Evolutionary conservation across 2,113 vertebrate species (phyloP), one percentile per base, ranked within the genome.

Genomic region (Psophia crepitans): DNA sequence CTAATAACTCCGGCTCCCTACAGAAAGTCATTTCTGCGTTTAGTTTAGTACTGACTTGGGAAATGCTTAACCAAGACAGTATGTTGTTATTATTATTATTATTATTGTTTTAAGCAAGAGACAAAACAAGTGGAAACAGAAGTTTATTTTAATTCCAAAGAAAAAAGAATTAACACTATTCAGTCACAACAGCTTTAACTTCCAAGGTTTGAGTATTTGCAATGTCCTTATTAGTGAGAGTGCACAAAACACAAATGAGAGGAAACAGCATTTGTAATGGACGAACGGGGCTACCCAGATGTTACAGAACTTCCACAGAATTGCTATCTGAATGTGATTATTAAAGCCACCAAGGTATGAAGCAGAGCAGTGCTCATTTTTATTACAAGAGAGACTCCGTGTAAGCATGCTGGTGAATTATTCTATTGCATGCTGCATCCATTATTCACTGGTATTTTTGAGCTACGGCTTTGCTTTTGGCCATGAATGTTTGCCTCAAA

Each of bases 41-140:
- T 75, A 35, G 19, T 64, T 92, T 57, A 89, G 41, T 43, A 81
- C 23, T 28, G 77, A 57, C 48, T 89, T 0, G 0, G 27, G 65
- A 84, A 91, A 94, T 51, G 76, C 30, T 56, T 69, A 86, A 88
- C 43, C 37, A 39, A 86, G 26, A 60, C 37, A 48, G 23, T 54
- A 63, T 49, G 35, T 69, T 44, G 32, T 84, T 76, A 28, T 63
- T 82, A 70, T 80, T 91, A n/a, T 71, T 54, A 33, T 64, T 83
- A 14, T 83, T 81, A 8, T 51, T 87, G 43, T 78, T 89, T 92
- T 64, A 93, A 96, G n/a, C 46, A 90, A 81, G 39, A 87, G 77
- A 93, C 89, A 95, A 96, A 97, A 84, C 68, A 93, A 87, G 30
- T 43, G 12, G 43, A 46, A 81, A 81, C 39, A 84, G 68, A 94